Evolutionary conservation across 2,888 invertebrate genomes (phyloP), one percentile per base, ranked within the genome.

Genomic region (Thelaira solivaga): DNA sequence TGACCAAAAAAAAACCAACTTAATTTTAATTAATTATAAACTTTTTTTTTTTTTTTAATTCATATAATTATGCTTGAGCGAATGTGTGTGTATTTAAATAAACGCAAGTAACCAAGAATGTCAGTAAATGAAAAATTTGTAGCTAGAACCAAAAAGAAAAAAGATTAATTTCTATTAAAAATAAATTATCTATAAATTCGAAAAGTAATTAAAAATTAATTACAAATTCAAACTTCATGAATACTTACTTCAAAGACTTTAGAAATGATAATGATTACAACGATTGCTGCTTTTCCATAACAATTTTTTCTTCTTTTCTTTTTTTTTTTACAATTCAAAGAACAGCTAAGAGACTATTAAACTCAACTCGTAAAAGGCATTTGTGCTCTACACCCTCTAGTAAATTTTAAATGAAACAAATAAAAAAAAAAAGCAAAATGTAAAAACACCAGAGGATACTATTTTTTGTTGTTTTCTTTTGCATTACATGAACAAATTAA

Each of bases 201-300:
- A 47, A 51, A 76, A 77, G 34, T 74, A 76, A 80, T 80, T 76
- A 69, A 29, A 76, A 80, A 74, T 73, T 76, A 74, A 80, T 76
- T 76, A 74, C 45, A 76, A 74, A 62, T 76, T 67, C 31, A 65
- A 77, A 74, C 69, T 78, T 69, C 69, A 13, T 41, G 29, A 53
- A 49, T 55, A 74, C n/a, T n/a, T n/a, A n/a, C 80, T 71, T 77
- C 80, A 80, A 80, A 80, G 76, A 36, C 49, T 62, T 11, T n/a
- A 74, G 45, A 57, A 47, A 62, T 3, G 8, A 73, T 41, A 43
- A 57, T 49, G 47, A 74, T 78, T 59, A 74, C 71, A 53, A 65
- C 59, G 67, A 62, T 61, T 76, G 59, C 62, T 65, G 41, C 62
- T 47, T 34, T 47, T 11, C 16, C 43, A 16, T 20, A 51, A 34